These are phyloP conservation scores for Gadopsis marmoratus DNA, from an alignment of 2,797 vertebrate genomes.

Conservation along the genomic window DNA sequence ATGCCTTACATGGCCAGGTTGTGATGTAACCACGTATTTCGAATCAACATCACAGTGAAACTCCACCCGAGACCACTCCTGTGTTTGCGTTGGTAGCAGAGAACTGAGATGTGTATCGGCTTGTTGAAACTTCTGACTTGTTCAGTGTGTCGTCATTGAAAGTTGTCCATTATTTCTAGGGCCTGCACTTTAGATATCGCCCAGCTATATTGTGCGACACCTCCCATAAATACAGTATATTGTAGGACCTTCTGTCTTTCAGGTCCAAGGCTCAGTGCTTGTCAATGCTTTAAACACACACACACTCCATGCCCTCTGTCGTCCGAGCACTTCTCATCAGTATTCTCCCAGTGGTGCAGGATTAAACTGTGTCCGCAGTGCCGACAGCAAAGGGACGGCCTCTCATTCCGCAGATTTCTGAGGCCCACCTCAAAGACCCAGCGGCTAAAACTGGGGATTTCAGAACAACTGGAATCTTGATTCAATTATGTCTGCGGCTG, in stretches of 20 bases:
- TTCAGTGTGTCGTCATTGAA: constrained; percentile 37
- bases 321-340: constrained; percentile 57
- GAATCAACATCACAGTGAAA: constrained; percentile 37
- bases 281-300: constrained; percentile 35
- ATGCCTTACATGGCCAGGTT: constrained; percentile 14
- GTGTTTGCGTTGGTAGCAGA: constrained; percentile 57
- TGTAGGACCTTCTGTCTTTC: constrained; percentile 40
- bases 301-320: background rate
- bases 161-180: constrained; percentile 39
- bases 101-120: constrained; percentile 63
- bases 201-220: constrained; percentile 35
- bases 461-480: constrained; percentile 60
- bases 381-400: constrained; percentile 36
- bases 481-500: constrained; percentile 50
- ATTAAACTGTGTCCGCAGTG: constrained; percentile 57
- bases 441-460: constrained; percentile 46
- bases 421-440: constrained; percentile 57
- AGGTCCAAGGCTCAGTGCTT: constrained; percentile 55
- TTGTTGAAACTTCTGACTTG: constrained; percentile 48
- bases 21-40: constrained; percentile 54
- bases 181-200: constrained; percentile 25
- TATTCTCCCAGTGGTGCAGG: constrained; percentile 63
- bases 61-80: constrained; percentile 60
- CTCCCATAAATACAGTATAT: constrained; percentile 52
- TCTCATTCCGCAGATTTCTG: constrained; percentile 67